These are phyloP conservation scores for Drosophila guanche DNA, from an alignment of 1,140 invertebrate genomes.

Conservation along the genomic window DNA sequence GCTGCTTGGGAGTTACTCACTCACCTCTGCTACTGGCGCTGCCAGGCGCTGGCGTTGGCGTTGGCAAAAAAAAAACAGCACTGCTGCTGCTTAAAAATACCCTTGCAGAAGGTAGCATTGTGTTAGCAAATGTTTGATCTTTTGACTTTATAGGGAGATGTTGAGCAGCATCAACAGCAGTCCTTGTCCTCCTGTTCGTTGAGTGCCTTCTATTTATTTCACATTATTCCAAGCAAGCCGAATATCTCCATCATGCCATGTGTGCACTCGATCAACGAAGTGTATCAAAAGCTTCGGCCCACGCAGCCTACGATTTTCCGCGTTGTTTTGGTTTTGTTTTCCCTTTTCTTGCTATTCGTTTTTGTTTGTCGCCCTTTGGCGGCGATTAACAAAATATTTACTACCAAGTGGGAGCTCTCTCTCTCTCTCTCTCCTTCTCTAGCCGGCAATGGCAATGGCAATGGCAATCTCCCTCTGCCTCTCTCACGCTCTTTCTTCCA, in stretches of 20 bases:
- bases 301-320: no score
- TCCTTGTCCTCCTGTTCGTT: no score
- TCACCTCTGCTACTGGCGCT: slow-evolving; percentile 14
- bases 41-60: slow-evolving; percentile 41
- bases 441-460: neutral
- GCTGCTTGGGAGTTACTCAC: slow-evolving; percentile 55
- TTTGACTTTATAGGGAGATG: no score
- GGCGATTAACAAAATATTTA: slow-evolving; percentile 51
- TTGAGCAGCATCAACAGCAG: no score
- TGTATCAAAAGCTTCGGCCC: no score
- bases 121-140: no score
- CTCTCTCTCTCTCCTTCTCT: neutral
- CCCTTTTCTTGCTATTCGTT: slow-evolving; percentile 21
- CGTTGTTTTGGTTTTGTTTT: slow-evolving; percentile 25
- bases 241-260: no score
- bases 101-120: no score
- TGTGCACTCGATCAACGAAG: no score
- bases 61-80: slow-evolving; percentile 8
- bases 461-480: neutral
- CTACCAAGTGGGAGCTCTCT: slow-evolving; percentile 9
- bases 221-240: no score
- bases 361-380: slow-evolving; percentile 45
- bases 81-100: slow-evolving; percentile 1
- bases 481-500: neutral
- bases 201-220: no score